Evolutionary conservation across 1,140 invertebrate species (phyloP).

Genomic region (Ceratosolen fusciceps): DNA sequence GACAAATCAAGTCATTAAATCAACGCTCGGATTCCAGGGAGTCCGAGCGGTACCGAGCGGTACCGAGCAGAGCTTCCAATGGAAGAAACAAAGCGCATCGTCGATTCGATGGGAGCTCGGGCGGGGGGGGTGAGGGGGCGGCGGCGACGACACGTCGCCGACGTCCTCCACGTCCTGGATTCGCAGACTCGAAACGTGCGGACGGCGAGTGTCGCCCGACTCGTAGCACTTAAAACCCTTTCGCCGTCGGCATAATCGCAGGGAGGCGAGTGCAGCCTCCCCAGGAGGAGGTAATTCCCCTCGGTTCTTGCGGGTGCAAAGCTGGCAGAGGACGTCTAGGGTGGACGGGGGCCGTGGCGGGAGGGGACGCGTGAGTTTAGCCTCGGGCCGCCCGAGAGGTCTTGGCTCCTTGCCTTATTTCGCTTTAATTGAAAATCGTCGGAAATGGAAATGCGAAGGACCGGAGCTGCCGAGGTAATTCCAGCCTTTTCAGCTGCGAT

Average conservation of each 20-base stretch:
- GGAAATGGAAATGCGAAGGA: not conserved
- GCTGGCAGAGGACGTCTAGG: too few species aligned
- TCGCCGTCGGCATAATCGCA: slow-evolving; percentile 6
- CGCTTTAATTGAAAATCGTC: slow-evolving; percentile 41
- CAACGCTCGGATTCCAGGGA: not conserved
- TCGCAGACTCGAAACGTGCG: not conserved
- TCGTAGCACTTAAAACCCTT: too few species aligned
- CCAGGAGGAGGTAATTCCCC: too few species aligned
- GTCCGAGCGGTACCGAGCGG: not conserved
- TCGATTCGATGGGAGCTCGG: too few species aligned
- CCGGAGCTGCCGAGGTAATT: not conserved
- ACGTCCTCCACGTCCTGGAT: not conserved
- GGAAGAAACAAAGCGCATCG: not conserved
- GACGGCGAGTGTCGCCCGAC: not conserved
- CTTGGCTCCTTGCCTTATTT: slow-evolving; percentile 29
- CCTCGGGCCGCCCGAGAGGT: not conserved
- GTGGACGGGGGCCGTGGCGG: too few species aligned
- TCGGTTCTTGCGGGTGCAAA: not conserved
- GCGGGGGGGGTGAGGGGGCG: not conserved
- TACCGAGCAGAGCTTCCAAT: not conserved
- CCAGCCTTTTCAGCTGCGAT: not conserved
- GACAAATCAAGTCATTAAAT: not conserved
- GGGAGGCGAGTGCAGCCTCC: not conserved
- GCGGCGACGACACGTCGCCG: not conserved
- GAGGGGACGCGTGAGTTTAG: not conserved